Evolutionary conservation across 2,113 vertebrate genomes (phyloP).

Genomic region (Phalacrocorax carbo): DNA sequence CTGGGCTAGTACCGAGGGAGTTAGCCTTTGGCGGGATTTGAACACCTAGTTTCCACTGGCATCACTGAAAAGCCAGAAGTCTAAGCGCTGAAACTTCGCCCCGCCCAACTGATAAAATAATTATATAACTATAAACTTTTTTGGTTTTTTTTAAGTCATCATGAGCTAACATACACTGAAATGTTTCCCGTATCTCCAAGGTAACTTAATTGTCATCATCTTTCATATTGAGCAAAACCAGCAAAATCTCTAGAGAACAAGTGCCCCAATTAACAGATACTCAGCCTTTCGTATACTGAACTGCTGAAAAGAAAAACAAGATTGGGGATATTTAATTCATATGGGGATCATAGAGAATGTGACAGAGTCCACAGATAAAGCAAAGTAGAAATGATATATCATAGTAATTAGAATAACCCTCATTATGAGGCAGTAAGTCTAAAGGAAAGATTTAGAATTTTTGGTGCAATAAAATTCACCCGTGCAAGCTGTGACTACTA

Average conservation of each 20-base stretch:
- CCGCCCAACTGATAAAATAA: background rate
- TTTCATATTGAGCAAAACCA: background rate
- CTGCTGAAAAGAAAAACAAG: background rate
- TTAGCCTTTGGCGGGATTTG: background rate
- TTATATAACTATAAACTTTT: background rate
- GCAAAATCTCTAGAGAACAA: background rate
- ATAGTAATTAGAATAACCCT: background rate
- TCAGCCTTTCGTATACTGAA: background rate
- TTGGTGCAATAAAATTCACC: background rate
- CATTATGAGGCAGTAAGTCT: background rate
- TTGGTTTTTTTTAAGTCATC: background rate
- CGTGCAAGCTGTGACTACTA: background rate
- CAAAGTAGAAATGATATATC: background rate
- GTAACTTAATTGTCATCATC: background rate
- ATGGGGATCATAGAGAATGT: background rate
- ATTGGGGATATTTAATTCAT: background rate
- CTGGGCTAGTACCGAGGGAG: background rate
- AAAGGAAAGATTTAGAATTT: background rate
- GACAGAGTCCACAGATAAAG: background rate
- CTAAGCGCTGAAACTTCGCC: background rate
- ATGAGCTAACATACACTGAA: background rate
- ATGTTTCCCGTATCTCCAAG: background rate
- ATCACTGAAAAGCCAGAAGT: background rate
- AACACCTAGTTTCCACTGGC: background rate
- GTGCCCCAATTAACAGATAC: slow-evolving; percentile 2